Evolutionary conservation across 1,140 invertebrate species (phyloP), one percentile per base, ranked within the genome.

Genomic region (Nasonia vitripennis): DNA sequence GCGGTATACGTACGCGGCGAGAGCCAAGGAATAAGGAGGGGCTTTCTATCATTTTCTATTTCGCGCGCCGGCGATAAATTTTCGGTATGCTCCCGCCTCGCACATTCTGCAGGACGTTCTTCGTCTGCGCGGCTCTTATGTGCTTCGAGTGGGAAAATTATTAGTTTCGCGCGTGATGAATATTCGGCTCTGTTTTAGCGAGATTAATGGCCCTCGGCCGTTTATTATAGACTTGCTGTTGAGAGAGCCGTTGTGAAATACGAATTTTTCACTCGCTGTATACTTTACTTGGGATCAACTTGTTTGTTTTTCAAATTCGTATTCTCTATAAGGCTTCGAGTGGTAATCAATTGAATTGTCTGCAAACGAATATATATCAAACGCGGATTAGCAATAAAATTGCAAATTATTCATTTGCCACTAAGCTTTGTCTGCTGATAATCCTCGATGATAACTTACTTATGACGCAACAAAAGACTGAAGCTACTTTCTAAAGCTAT

Each of bases 21-120:
- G 14, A 55, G 12, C 10, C 12, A 62, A 62, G 20, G 1, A 62
- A 62, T 37, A 37, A 62, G 20, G 20, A 20, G 17, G 3, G 51
- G 27, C 81, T 83, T 77, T 77, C 71, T 67, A 83, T 83, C 73
- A 74, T 75, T 83, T 83, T 83, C 81, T 37, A 67, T 83, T 83
- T 83, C 34, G 20, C 73, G 51, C 17, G 51, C 55, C 10, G 51
- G 10, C 34, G 34, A 83, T 83, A 83, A 83, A 83, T 83, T 83
- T 62, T 62, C 81, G 81, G 20, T n/a, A n/a, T n/a, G 20, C 55
- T 62, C 55, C 55, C 48, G 14, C 71, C 9, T 10, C 17, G 55
- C 34, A 31, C 48, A 27, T 31, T 62, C 48, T 62, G 77, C 77
- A 3, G 7, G 20, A 70, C 37, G n/a, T 81, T 37, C 67, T 27